phyloP scores from a whole-genome alignment of 2,888 invertebrate genomes.

The Andrena hattorfiana region DNA sequence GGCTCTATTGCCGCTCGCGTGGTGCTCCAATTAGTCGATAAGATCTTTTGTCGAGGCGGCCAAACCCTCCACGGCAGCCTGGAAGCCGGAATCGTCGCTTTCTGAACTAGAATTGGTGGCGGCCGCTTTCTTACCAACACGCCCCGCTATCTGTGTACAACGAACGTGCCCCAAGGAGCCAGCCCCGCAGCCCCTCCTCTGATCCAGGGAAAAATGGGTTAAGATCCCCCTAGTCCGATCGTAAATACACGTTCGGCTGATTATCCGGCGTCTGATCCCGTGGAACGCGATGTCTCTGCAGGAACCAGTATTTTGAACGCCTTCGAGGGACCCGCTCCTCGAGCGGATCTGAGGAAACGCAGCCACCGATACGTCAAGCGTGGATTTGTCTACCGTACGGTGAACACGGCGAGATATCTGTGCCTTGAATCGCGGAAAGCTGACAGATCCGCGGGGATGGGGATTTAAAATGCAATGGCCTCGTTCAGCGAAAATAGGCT shows the following conservation, averaged over 20 bases:
- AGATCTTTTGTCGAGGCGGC: conserved; percentile 62
- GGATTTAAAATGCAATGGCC: conserved; percentile 55
- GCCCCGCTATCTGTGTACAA: background rate
- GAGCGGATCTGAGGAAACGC: background rate
- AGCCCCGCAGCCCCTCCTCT: too few relatives aligned
- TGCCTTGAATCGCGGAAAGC: conserved; percentile 43
- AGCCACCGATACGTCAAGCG: background rate
- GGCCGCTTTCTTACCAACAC: conserved; percentile 34
- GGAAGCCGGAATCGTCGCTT: conserved; percentile 45
- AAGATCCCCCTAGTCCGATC: conserved; percentile 26
- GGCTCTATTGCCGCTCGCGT: conserved; percentile 67
- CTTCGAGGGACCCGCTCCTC: background rate
- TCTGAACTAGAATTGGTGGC: conserved; percentile 30
- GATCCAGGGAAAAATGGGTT: conserved; percentile 30
- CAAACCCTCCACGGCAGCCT: conserved; percentile 45
- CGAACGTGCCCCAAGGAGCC: background rate
- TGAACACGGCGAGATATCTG: conserved; percentile 14
- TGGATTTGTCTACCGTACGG: conserved; percentile 2
- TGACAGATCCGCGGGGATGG: conserved; percentile 30
- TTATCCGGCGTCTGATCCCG: background rate
- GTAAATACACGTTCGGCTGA: conserved; percentile 30
- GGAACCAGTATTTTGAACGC: background rate
- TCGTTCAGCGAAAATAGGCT: conserved; percentile 54
- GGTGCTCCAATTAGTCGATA: conserved; percentile 75
- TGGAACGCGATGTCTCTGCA: background rate